Evolutionary conservation across 2,888 invertebrate genomes (phyloP), one percentile per base, ranked within the genome.

Genomic region (Aphidoletes aphidimyza): DNA sequence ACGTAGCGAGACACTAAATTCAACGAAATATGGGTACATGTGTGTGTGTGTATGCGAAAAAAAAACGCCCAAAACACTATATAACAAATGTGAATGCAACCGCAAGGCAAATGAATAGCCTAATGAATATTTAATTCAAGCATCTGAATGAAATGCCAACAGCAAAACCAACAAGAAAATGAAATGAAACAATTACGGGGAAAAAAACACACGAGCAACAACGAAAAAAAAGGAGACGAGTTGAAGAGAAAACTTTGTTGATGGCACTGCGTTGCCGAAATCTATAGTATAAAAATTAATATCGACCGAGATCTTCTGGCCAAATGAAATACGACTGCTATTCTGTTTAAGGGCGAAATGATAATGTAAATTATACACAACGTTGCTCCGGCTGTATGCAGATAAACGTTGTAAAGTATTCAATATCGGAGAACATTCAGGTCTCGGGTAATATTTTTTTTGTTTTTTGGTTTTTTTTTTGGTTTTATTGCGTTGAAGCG

Each of bases 81-180:
- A 14, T 30, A 69, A 69, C 34, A 69, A 30, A 69, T 69, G 69
- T 69, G 69, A 69, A 69, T 69, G 69, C 69, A 69, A 69, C 69
- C 69, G 69, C 69, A 69, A 69, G 69, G 69, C 69, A 69, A 69
- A 69, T 69, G 69, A 30, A 69, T 69, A 26, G 69, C 69, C 69
- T 69, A 69, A 69, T 69, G 69, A 69, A 69, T 69, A 69, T 69
- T 30, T 69, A 69, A 69, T 69, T 69, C 34, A 69, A 69, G 69
- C 69, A 69, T 69, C 26, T 34, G 69, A 69, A 54, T 9, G 22
- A 69, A 30, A 34, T 69, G 69, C 69, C 69, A 69, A 69, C 26
- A 69, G 69, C 69, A 14, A 30, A 19, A 69, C 42, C 26, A 9
- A 9, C 22, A 54, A 26, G 30, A 69, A 69, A 69, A 30, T 54